Evolutionary conservation across 1,140 invertebrate species (phyloP).

Genomic region (Lasaia peninsularis): DNA sequence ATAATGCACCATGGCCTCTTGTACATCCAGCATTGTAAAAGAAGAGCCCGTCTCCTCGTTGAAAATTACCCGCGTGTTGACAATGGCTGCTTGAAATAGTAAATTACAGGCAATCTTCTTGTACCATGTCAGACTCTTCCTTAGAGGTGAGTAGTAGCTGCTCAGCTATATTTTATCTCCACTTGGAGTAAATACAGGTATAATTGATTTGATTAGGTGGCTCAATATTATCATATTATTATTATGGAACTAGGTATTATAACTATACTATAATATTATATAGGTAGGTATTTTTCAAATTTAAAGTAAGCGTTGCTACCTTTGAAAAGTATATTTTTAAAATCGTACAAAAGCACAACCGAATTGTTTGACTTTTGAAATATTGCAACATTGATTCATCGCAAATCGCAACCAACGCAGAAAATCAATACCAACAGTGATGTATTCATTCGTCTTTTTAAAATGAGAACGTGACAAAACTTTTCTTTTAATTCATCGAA

Average conservation of each 20-base stretch:
- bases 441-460: conserved; percentile 70
- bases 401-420: conserved; percentile 49
- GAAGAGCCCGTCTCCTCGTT: conserved; percentile 3
- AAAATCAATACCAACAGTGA: conserved; percentile 74
- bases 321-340: too few relatives aligned
- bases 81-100: not conserved
- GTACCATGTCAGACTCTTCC: conserved; percentile 23
- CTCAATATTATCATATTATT: too few relatives aligned
- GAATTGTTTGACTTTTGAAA: not conserved
- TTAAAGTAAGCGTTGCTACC: too few relatives aligned
- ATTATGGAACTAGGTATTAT: too few relatives aligned
- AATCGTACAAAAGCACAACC: too few relatives aligned
- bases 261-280: too few relatives aligned
- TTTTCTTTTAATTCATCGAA: conserved; percentile 67
- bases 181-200: too few relatives aligned
- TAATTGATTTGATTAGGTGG: too few relatives aligned
- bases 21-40: conserved; percentile 4
- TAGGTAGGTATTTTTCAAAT: too few relatives aligned
- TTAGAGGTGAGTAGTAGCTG: conserved; percentile 26
- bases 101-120: conserved; percentile 21
- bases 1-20: conserved; percentile 6
- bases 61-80: conserved; percentile 8
- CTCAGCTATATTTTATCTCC: too few relatives aligned
- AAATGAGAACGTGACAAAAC: conserved; percentile 76
- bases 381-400: conserved; percentile 27